Conservation (phyloP, 2,797 vertebrate species). For the Danio albolineatus region DNA sequence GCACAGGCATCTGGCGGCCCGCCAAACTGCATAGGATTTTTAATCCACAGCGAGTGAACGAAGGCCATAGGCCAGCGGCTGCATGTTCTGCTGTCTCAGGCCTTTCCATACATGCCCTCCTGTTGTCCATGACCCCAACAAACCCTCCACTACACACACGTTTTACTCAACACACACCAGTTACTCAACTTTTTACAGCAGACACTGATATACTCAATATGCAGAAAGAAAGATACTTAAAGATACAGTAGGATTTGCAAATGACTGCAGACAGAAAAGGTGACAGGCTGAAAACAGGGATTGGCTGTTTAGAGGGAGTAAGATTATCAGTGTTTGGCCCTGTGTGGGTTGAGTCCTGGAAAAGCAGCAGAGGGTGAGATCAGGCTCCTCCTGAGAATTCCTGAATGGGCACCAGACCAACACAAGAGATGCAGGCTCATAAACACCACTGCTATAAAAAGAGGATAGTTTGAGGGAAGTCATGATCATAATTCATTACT, state of each 20-base stretch:
- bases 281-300: conserved; percentile 32
- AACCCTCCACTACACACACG: background rate
- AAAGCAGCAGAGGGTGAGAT: conserved; percentile 58
- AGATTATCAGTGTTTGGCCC: conserved; percentile 54
- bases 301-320: conserved; percentile 23
- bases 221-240: conserved; percentile 40
- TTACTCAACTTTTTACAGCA: background rate
- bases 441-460: conserved; percentile 1
- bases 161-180: no score
- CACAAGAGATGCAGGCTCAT: background rate
- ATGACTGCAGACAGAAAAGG: background rate
- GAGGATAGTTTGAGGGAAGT: background rate
- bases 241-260: background rate
- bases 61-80: conserved; percentile 72
- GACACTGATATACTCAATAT: conserved; percentile 61
- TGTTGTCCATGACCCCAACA: conserved; percentile 29
- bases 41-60: conserved; percentile 67
- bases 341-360: conserved; percentile 60
- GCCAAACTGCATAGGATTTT: conserved; percentile 66
- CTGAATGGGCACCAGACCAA: conserved; percentile 61
- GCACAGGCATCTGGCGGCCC: conserved; percentile 66
- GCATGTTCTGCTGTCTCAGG: conserved; percentile 74
- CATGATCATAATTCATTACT: background rate
- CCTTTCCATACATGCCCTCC: conserved; percentile 67
- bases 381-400: conserved; percentile 67